Conservation (phyloP, 2,888 invertebrate species). For the Notocelia uddmanniana region DNA sequence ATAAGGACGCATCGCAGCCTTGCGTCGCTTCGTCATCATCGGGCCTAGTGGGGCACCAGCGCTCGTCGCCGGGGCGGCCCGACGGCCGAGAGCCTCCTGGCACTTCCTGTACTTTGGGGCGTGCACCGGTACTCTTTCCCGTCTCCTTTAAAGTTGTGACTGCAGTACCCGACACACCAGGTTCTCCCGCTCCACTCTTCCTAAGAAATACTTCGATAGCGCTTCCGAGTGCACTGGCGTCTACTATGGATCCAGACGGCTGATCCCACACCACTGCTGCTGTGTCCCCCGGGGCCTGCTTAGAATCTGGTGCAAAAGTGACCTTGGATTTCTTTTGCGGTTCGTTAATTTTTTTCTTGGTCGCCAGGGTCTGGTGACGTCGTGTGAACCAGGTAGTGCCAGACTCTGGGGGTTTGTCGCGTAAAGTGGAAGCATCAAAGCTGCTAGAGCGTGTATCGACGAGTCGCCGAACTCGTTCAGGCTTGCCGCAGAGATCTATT, state of each 20-base stretch:
- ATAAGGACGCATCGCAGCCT: conserved; percentile 92
- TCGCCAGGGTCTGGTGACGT: conserved; percentile 91
- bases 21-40: conserved; percentile 90
- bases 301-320: conserved; percentile 87
- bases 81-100: conserved; percentile 64
- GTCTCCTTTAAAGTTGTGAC: conserved; percentile 61
- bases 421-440: conserved; percentile 92
- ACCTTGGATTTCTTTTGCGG: conserved; percentile 80
- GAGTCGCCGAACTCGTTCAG: conserved; percentile 86
- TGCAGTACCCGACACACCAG: conserved; percentile 67
- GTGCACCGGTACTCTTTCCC: conserved; percentile 64
- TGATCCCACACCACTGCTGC: conserved; percentile 91
- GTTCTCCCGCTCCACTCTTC: conserved; percentile 84
- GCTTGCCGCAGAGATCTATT: conserved; percentile 89
- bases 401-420: conserved; percentile 74
- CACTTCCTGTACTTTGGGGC: conserved; percentile 71
- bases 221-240: conserved; percentile 92
- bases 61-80: conserved; percentile 68
- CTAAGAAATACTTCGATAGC: conserved; percentile 94
- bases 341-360: conserved; percentile 85
- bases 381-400: conserved; percentile 92
- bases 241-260: conserved; percentile 91
- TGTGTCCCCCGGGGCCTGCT: conserved; percentile 83
- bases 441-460: conserved; percentile 93
- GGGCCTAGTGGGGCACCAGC: conserved; percentile 87